Evolutionary conservation across 2,888 invertebrate genomes (phyloP).

Genomic region (Eledona agricola): DNA sequence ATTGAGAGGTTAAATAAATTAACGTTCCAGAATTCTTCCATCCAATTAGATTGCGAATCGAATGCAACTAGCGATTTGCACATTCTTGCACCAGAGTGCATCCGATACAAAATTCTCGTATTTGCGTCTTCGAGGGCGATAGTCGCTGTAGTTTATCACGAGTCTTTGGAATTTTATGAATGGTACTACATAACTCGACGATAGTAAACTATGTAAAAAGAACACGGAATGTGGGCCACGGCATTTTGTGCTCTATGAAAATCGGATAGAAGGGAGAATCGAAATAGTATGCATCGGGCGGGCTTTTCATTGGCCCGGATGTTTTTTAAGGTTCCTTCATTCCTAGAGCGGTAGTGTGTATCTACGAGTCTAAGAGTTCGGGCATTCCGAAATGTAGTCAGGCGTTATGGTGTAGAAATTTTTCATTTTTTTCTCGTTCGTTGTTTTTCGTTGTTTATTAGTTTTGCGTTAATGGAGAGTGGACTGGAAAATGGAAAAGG

Average conservation of each 20-base stretch:
- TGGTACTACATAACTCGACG: constrained; percentile 55
- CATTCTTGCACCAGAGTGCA: too few relatives aligned
- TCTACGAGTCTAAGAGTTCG: constrained; percentile 53
- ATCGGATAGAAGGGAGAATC: constrained; percentile 45
- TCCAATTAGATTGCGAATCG: constrained; percentile 18
- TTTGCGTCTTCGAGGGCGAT: too few relatives aligned
- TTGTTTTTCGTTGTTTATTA: constrained; percentile 30
- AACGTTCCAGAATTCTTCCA: constrained; percentile 26
- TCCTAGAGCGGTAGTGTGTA: constrained; percentile 54
- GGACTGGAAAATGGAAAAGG: constrained; percentile 54
- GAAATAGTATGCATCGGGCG: constrained; percentile 38
- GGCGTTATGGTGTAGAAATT: constrained; percentile 36
- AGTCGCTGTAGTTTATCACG: constrained; percentile 30
- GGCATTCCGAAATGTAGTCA: constrained; percentile 48
- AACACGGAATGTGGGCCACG: constrained; percentile 34
- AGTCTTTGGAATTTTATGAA: constrained; percentile 56
- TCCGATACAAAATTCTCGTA: too few relatives aligned
- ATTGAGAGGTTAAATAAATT: constrained; percentile 31
- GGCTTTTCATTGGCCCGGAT: constrained; percentile 57
- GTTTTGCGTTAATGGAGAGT: constrained; percentile 51
- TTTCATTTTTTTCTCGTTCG: constrained; percentile 38
- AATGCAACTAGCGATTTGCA: neutral
- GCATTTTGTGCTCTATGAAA: constrained; percentile 51
- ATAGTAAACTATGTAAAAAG: constrained; percentile 54
- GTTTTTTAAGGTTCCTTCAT: constrained; percentile 57